These are phyloP conservation scores for Elgaria multicarinata DNA, from an alignment of 2,113 vertebrate species.

Conservation along the genomic window DNA sequence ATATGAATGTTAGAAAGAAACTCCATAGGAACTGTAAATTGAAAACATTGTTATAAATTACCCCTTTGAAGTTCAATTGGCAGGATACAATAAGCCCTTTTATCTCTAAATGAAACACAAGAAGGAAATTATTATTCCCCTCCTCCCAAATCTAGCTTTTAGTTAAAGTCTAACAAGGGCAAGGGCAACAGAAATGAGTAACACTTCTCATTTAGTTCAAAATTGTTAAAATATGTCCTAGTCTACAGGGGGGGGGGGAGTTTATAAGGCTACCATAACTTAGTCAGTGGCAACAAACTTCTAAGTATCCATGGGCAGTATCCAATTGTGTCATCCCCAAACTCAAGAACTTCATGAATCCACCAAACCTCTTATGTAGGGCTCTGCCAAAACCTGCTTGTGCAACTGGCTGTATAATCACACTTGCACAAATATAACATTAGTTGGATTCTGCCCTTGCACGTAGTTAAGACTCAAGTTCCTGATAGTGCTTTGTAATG, in stretches of 20 bases:
- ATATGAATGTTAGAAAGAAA: conserved; percentile 20
- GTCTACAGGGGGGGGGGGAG: neutral
- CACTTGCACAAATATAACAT: no score
- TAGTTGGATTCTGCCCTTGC: no score
- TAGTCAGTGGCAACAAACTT: neutral
- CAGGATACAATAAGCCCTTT: neutral
- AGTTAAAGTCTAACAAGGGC: conserved; percentile 19
- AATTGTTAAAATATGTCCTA: conserved; percentile 7
- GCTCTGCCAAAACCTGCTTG: neutral
- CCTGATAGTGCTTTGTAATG: no score
- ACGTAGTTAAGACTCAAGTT: no score
- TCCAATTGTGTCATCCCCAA: no score
- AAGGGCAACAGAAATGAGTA: conserved; percentile 12
- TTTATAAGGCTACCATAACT: neutral
- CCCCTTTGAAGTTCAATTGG: conserved; percentile 2
- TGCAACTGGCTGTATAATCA: no score
- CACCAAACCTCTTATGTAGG: no score
- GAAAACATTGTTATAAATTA: conserved; percentile 41
- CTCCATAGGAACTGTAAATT: conserved; percentile 30
- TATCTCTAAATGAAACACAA: conserved; percentile 23
- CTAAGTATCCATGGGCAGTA: neutral
- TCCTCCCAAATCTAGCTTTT: neutral
- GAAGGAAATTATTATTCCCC: conserved; percentile 32
- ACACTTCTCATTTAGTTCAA: conserved; percentile 29
- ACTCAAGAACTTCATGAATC: no score